Base-by-base conservation (phyloP, 2,113 vertebrate species). In the Phaethon lepturus region DNA sequence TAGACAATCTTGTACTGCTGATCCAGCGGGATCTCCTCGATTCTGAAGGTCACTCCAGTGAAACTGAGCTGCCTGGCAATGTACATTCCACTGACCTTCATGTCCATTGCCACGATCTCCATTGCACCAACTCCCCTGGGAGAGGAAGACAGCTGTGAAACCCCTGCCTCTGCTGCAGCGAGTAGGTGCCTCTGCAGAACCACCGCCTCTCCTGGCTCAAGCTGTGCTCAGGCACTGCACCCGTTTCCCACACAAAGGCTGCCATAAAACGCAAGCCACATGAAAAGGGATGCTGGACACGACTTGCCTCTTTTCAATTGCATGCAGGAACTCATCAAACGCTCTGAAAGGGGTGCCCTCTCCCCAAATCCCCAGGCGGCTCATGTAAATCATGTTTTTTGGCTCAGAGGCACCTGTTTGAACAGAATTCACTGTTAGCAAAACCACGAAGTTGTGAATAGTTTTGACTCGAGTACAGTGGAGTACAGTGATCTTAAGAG, bases 351-450 rank as follows among this genome's bases (percentile, higher is more conserved):
- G 99, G 4, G 99, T 99, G 79, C 99, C 99, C 58, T 99, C 99
- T 9, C 99, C 99, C 99, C 99, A 99, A 91, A 99, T 99, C 44
- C 99, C 99, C 98, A 99, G 98, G 82, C 99, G 99, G 98, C 99
- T 99, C 99, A 99, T 99, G 97, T 99, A 99, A 95, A 99, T 99
- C 99, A 99, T 99, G 98, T 99, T 99, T 97, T 99, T 99, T 98
- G 99, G 99, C 98, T 99, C 99, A 16, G 99, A 99, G 96, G 99
- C 99, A 98, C 99, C 99, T 99, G 96, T 55, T 50, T 58, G 86
- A 16, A 69, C 28, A 82, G 44, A 85, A 38, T 15, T 55, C n/a
- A 5, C 68, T 3, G 6, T 97, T 45, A 97, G 80, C 40, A 90
- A 53, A 62, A 11, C n/a, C 77, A 25, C 14, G 78, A 35, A 49